These are phyloP conservation scores for Lepus europaeus DNA, from an alignment of 2,113 vertebrate species.

Conservation along the genomic window DNA sequence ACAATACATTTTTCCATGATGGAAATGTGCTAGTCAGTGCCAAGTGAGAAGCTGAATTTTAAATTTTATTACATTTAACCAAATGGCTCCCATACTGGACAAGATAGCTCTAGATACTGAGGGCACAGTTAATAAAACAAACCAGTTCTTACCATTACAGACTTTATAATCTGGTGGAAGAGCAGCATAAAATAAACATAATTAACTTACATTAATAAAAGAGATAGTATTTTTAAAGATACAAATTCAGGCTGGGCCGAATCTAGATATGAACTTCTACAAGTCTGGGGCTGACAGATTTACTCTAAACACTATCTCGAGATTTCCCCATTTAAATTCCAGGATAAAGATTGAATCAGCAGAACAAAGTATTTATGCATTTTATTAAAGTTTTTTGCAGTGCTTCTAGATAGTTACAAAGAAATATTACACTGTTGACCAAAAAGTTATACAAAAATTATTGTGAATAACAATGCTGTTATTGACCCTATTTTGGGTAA, in stretches of 20 bases:
- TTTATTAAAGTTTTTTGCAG: conserved; percentile 14
- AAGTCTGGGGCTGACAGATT: not conserved
- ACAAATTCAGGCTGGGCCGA: not conserved
- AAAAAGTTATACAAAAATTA: conserved; percentile 20
- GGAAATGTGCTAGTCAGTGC: not conserved
- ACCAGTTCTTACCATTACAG: not conserved
- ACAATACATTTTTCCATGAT: not conserved
- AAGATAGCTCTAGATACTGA: not conserved
- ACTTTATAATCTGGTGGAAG: not conserved
- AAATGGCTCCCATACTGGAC: not conserved
- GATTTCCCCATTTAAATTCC: conserved; percentile 31
- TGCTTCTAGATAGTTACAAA: not conserved
- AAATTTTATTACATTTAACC: conserved; percentile 27
- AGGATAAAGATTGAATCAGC: not conserved
- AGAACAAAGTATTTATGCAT: not conserved
- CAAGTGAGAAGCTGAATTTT: not conserved
- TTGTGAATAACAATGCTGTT: conserved; percentile 13
- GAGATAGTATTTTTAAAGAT: not conserved
- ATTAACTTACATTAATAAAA: not conserved
- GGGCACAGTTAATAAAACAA: not conserved
- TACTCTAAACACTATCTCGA: conserved; percentile 27
- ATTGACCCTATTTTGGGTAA: not conserved
- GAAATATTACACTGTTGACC: not conserved
- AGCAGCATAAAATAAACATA: not conserved
- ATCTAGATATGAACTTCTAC: not conserved